Base-by-base conservation (phyloP, 2,113 vertebrate species). In the Acrocephalus kingi region DNA sequence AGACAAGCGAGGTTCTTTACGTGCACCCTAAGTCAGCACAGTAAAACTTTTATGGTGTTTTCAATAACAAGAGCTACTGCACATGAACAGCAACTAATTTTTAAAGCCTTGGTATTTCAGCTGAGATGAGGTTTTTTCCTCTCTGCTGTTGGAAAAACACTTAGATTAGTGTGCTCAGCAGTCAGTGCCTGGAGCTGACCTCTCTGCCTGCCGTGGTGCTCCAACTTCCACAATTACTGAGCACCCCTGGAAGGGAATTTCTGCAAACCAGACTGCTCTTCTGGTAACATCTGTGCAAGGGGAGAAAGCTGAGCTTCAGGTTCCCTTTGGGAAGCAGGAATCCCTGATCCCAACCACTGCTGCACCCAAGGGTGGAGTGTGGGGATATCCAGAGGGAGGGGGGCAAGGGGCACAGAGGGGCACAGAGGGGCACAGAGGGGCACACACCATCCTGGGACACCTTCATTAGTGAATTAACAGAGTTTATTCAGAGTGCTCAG, bases 21-120 rank as follows among this genome's bases (percentile, higher is more conserved):
- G 8, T 86, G 76, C 61, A 78, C 95, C 90, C 79, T 93, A 96
- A 96, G 93, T 90, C 95, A 96, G 93, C 95, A 93, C 61, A 94
- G 79, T 97, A 95, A 97, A 97, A 97, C 88, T 95, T 96, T 97
- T 96, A 97, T 68, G 76, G 67, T 94, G 95, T 97, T 97, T 97
- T 97, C 96, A 96, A 96, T 96, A 95, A 94, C 87, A 90, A 81
- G 96, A 95, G 92, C 92, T 96, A 95, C 95, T 95, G 93, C 95
- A 94, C 85, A 56, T 77, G 92, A 94, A 8, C 79, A 83, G 85
- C 90, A 89, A 69, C 95, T 96, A 87, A 92, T 95, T 92, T 94
- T 94, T 92, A 97, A 92, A 92, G 72, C 79, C 66, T 77, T 63
- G 79, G 64, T 93, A 56, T 92, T 96, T 96, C 68, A 90, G 82